phyloP scores from a whole-genome alignment of 2,113 vertebrate species.

The Shinisaurus crocodilurus region DNA sequence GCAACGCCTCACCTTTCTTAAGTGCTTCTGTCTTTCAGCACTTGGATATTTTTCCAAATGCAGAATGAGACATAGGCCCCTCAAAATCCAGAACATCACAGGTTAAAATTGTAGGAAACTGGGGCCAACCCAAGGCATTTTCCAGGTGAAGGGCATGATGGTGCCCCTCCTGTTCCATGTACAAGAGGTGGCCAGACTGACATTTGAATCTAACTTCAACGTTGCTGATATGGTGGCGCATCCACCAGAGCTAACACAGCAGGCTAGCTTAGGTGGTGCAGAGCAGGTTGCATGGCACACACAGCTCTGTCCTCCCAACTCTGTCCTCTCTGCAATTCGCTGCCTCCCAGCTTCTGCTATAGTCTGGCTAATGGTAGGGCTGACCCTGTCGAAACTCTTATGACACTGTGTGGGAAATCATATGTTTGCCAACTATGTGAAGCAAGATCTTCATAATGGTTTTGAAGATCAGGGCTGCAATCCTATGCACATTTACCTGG shows the following conservation, averaged over 20 bases:
- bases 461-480: background rate
- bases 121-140: too few species aligned
- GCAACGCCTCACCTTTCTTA: background rate
- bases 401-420: slow-evolving; percentile 12
- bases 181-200: too few species aligned
- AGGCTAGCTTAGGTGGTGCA: too few species aligned
- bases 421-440: slow-evolving; percentile 9
- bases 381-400: background rate
- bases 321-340: too few species aligned
- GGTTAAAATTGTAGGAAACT: background rate
- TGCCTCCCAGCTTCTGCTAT: too few species aligned
- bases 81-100: background rate
- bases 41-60: background rate
- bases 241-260: too few species aligned
- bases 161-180: too few species aligned
- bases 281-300: too few species aligned
- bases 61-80: background rate
- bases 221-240: too few species aligned
- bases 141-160: too few species aligned
- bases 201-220: too few species aligned
- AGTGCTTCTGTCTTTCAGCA: background rate
- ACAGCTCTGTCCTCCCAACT: too few species aligned
- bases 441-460: slow-evolving; percentile 12
- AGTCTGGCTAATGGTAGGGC: background rate
- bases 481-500: background rate